These are phyloP conservation scores for Cottoperca gobio DNA, from an alignment of 2,797 vertebrate genomes.

Conservation along the genomic window DNA sequence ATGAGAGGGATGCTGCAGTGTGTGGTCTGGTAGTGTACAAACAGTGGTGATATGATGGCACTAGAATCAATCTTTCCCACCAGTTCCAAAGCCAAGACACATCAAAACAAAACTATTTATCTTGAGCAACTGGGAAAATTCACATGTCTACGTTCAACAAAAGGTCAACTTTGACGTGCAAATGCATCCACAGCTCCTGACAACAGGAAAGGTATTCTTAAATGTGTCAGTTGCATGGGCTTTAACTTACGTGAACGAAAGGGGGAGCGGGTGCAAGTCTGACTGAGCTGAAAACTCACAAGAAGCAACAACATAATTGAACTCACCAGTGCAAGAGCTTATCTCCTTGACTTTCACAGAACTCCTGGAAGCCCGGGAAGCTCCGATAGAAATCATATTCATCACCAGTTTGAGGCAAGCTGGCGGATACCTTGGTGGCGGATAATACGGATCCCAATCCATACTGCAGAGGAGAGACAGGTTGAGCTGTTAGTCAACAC, in stretches of 20 bases:
- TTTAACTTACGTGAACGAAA: background rate
- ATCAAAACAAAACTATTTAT: background rate
- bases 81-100: background rate
- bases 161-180: background rate
- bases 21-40: background rate
- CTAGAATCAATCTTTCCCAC: background rate
- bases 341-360: conserved; percentile 91
- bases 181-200: background rate
- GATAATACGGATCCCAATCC: conserved; percentile 90
- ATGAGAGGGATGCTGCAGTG: background rate
- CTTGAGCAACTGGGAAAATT: background rate
- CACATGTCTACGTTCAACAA: background rate
- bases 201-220: background rate
- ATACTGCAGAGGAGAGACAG: conserved; percentile 74
- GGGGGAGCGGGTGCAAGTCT: background rate
- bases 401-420: conserved; percentile 92
- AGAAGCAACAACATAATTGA: too few relatives aligned
- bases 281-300: background rate
- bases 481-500: background rate
- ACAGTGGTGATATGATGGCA: background rate
- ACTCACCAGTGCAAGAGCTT: conserved; percentile 90
- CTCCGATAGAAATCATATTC: conserved; percentile 97
- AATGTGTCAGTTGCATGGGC: too few relatives aligned
- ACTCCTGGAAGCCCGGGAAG: conserved; percentile 92
- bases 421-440: conserved; percentile 91